Conservation (phyloP, 2,797 vertebrate genomes). For the Schizopygopsis malacanthus region DNA sequence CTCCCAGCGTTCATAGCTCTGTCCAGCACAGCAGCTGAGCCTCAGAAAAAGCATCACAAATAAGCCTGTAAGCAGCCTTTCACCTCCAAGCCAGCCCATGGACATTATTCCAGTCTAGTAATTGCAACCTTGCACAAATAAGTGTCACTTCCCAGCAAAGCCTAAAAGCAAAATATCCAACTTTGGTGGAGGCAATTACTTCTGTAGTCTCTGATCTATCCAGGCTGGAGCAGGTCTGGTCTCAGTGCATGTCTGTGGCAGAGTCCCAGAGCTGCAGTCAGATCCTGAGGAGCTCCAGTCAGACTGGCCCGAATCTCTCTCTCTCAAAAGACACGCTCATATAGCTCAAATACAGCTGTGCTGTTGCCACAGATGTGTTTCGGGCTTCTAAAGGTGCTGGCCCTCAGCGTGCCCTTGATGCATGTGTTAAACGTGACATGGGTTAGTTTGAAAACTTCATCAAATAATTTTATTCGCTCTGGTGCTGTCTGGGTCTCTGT, state of each 20-base stretch:
- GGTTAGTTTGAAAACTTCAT: not conserved
- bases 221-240: slow-evolving; percentile 34
- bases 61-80: slow-evolving; percentile 69
- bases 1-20: slow-evolving; percentile 78
- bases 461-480: not conserved
- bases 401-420: not conserved
- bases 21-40: slow-evolving; percentile 75
- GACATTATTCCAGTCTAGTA: slow-evolving; percentile 66
- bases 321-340: not conserved
- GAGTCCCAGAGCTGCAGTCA: slow-evolving; percentile 34
- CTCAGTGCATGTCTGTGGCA: too few relatives aligned
- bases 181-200: not conserved
- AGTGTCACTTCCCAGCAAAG: not conserved
- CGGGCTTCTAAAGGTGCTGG: not conserved
- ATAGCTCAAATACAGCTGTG: slow-evolving; percentile 18
- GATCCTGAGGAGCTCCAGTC: slow-evolving; percentile 29
- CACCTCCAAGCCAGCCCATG: slow-evolving; percentile 68
- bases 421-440: not conserved
- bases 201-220: slow-evolving; percentile 11
- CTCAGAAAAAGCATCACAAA: slow-evolving; percentile 77
- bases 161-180: slow-evolving; percentile 27
- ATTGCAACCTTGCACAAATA: slow-evolving; percentile 22
- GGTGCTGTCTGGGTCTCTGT: not conserved
- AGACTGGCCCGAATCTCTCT: slow-evolving; percentile 18
- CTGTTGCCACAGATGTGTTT: slow-evolving; percentile 15